Evolutionary conservation across 2,113 vertebrate genomes (phyloP), one percentile per base, ranked within the genome.

Genomic region (Rhegmatorhina hoffmannsi): DNA sequence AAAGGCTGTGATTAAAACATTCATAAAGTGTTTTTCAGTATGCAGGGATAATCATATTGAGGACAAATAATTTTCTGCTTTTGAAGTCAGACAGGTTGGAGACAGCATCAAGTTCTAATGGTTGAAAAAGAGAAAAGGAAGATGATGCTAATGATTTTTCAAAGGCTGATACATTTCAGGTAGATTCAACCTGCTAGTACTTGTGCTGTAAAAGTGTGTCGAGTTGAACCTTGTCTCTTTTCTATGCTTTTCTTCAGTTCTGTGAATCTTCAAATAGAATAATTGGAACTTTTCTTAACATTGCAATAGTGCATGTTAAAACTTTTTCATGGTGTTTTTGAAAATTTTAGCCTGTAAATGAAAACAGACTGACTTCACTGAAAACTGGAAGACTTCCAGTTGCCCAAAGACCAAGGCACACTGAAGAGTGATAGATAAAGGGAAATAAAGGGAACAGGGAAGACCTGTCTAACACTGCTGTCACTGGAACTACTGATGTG

Each of bases 201-300:
- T 56, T 92, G 11, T 69, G 40, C 52, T 77, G 29, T 69, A 38
- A 80, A 93, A 81, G 38, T 44, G 58, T 19, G 52, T 87, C 0
- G 0, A 49, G 53, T 79, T 78, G 78, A 96, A 84, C 76, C 50
- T 47, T 53, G 43, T 69, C 40, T 70, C 13, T 68, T 44, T 74
- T 60, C 38, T 87, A 0, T 58, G 6, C n/a, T 79, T n/a, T 84
- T 47, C 46, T 84, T 78, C 46, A 49, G n/a, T 70, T 94, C 68
- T 47, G 23, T 34, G 21, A 70, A 26, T 77, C 83, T 93, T 95
- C 92, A 92, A 78, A 86, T 60, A 80, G 89, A 93, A 72, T 90
- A 93, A 86, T 64, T 81, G 59, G 34, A 86, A 74, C 60, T 62
- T 90, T 63, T 29, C 38, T 77, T 63, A 62, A 63, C 26, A 28